These are phyloP conservation scores for Gallinago solitaria DNA, from an alignment of 2,797 vertebrate genomes.

Conservation along the genomic window DNA sequence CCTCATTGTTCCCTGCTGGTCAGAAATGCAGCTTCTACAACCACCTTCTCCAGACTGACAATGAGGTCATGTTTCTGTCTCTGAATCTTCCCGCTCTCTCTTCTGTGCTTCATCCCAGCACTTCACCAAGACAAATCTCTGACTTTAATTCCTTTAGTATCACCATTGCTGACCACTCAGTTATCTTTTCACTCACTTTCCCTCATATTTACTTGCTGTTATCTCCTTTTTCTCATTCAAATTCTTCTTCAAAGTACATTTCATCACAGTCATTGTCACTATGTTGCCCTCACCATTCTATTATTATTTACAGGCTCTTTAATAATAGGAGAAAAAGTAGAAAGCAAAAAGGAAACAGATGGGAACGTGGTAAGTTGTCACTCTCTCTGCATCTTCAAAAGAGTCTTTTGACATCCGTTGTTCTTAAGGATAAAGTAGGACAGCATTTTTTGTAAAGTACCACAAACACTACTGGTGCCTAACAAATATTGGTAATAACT, in stretches of 20 bases:
- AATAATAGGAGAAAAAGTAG: neutral
- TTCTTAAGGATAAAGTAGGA: neutral
- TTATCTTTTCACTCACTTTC: neutral
- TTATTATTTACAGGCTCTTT: neutral
- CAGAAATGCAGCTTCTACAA: neutral
- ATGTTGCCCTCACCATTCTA: neutral
- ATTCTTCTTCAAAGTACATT: neutral
- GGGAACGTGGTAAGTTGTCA: neutral
- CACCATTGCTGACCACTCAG: neutral
- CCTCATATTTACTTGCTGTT: neutral
- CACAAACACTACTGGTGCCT: neutral
- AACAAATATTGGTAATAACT: neutral
- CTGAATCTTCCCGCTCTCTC: neutral
- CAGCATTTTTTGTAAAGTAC: neutral
- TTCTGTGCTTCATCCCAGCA: neutral
- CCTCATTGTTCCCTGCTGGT: neutral
- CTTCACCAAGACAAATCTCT: neutral
- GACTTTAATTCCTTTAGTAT: neutral
- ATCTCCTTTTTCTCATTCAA: neutral
- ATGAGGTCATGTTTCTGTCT: neutral
- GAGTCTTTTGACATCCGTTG: neutral
- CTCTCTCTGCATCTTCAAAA: neutral
- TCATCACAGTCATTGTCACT: neutral
- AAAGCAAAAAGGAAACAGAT: neutral
- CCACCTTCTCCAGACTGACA: neutral